phyloP scores from a whole-genome alignment of 1,140 invertebrate species.

The Nasonia longicornis region DNA sequence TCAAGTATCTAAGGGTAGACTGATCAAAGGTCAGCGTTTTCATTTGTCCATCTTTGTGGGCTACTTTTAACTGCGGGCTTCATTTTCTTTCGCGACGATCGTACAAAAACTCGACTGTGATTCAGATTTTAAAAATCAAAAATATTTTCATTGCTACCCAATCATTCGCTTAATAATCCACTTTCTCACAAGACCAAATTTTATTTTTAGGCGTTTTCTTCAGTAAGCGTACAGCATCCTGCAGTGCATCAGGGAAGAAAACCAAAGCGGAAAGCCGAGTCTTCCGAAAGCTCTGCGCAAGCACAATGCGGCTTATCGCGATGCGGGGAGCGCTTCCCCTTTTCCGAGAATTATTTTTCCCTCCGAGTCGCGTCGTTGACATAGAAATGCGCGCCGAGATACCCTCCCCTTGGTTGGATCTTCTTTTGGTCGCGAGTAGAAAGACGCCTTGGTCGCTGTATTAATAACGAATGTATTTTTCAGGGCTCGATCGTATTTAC shows the following conservation, averaged over 20 bases:
- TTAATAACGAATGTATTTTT: constrained; percentile 47
- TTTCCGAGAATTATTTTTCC: constrained; percentile 39
- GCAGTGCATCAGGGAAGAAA: not conserved
- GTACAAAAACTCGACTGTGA: no score
- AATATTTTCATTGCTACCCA: not conserved
- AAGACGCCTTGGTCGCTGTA: constrained; percentile 27
- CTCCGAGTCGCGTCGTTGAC: constrained; percentile 20
- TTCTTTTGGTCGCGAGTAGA: constrained; percentile 10
- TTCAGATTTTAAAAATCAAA: not conserved
- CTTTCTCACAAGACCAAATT: not conserved
- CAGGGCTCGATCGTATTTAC: constrained; percentile 41
- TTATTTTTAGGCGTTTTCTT: not conserved
- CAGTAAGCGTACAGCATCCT: not conserved
- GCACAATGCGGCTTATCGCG: constrained; percentile 40
- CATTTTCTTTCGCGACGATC: no score
- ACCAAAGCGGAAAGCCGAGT: constrained; percentile 27
- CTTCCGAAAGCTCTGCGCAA: constrained; percentile 23
- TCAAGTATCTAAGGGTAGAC: not conserved
- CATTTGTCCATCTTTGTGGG: not conserved
- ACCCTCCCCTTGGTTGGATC: not conserved
- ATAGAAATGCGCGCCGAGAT: constrained; percentile 35
- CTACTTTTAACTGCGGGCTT: no score
- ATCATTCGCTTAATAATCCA: not conserved
- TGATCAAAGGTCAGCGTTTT: constrained; percentile 3
- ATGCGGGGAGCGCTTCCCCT: constrained; percentile 27